These are phyloP conservation scores for Podargus strigoides DNA, from an alignment of 2,797 vertebrate genomes.

Conservation along the genomic window DNA sequence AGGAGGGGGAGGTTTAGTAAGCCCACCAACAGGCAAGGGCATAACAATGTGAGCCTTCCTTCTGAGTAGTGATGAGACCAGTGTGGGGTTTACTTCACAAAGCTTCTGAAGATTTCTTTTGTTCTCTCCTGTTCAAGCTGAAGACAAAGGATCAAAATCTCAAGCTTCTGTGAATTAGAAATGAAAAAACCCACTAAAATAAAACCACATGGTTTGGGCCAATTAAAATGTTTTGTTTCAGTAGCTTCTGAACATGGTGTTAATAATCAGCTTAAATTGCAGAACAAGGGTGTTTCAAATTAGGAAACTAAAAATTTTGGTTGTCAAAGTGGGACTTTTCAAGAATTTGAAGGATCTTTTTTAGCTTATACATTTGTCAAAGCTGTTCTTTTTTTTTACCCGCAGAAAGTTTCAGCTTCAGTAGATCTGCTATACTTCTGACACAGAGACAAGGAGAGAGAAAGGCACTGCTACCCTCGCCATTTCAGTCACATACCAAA, in stretches of 20 bases:
- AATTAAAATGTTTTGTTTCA: slow-evolving; percentile 59
- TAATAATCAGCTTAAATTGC: slow-evolving; percentile 26
- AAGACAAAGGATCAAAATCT: neutral
- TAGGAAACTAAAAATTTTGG: neutral
- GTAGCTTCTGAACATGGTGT: neutral
- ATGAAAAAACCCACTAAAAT: neutral
- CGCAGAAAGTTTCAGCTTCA: neutral
- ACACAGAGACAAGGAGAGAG: neutral
- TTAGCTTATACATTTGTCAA: neutral
- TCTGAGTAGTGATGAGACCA: neutral
- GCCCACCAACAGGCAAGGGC: neutral
- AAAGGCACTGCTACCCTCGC: neutral
- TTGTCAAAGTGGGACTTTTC: neutral
- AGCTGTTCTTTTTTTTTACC: slow-evolving; percentile 17
- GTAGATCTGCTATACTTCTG: neutral
- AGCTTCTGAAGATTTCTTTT: neutral
- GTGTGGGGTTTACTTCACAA: neutral
- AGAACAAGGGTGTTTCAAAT: slow-evolving; percentile 2
- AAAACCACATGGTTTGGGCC: neutral
- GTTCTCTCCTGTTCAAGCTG: neutral
- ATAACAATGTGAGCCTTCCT: neutral
- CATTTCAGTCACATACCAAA: neutral
- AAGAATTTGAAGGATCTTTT: slow-evolving; percentile 1
- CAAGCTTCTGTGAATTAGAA: neutral
- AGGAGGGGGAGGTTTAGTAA: neutral